A percentile compares a stretch with the other conserved stretches of the same genome.
Conservation (phyloP, 2,797 vertebrate species). For the Etheostoma perlongum region DNA sequence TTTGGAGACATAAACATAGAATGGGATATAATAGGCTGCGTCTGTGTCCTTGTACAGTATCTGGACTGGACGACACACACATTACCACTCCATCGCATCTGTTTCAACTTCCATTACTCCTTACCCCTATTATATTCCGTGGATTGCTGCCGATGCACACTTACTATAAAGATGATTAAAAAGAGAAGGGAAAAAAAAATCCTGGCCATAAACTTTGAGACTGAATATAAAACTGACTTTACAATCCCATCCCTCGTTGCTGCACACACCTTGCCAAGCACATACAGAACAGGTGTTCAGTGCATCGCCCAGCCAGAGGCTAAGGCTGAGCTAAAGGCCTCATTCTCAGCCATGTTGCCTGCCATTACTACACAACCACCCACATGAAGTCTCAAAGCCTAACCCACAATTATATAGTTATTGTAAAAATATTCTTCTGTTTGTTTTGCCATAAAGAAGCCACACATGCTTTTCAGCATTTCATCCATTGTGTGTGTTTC, state of each 20-base stretch:
- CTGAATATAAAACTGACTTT: constrained; percentile 56
- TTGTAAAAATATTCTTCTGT: too few relatives aligned
- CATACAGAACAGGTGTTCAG: not conserved
- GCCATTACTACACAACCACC: not conserved
- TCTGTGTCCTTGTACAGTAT: constrained; percentile 62
- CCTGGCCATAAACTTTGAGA: constrained; percentile 52
- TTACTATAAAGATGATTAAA: constrained; percentile 71
- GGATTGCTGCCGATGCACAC: constrained; percentile 55
- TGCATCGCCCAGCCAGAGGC: too few relatives aligned
- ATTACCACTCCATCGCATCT: constrained; percentile 58
- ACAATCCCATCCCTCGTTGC: constrained; percentile 13
- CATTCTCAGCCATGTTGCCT: not conserved
- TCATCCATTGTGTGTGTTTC: not conserved
- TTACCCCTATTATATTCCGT: constrained; percentile 45
- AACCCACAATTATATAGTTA: too few relatives aligned
- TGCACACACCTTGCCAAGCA: not conserved
- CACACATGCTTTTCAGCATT: too few relatives aligned
- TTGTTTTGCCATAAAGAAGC: too few relatives aligned
- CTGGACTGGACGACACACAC: constrained; percentile 52
- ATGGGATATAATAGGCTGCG: constrained; percentile 49
- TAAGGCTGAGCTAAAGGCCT: not conserved
- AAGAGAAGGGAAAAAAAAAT: constrained; percentile 26
- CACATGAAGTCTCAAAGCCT: not conserved
- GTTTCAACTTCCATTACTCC: constrained; percentile 65
- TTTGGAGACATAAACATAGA: constrained; percentile 57